Evolutionary conservation across 1,140 invertebrate species (phyloP).

Genomic region (Procambarus virginalis): DNA sequence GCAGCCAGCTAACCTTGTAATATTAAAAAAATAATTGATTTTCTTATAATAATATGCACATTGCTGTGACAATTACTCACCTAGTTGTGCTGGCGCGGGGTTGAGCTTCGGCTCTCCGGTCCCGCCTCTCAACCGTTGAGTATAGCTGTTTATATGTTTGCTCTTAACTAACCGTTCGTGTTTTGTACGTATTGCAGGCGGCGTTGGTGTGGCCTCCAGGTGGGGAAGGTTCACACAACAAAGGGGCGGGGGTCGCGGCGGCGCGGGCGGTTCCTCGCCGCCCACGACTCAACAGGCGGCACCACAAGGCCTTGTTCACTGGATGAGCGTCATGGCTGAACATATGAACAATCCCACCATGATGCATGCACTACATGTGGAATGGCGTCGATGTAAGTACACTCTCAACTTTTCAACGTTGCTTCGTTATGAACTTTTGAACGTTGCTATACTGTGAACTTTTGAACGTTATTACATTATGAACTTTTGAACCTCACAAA

Average conservation of each 20-base stretch:
- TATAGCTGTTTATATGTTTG: too few relatives aligned
- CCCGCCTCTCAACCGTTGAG: too few relatives aligned
- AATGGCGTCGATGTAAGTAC: conserved; percentile 79
- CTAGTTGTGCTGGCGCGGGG: too few relatives aligned
- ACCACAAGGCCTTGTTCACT: conserved; percentile 80
- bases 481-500: too few relatives aligned
- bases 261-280: conserved; percentile 64
- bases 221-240: conserved; percentile 75
- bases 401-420: background rate
- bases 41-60: too few relatives aligned
- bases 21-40: too few relatives aligned
- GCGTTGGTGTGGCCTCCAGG: conserved; percentile 74
- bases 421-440: too few relatives aligned
- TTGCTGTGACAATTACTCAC: too few relatives aligned
- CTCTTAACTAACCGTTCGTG: background rate
- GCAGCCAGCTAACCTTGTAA: too few relatives aligned
- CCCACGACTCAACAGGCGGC: conserved; percentile 64
- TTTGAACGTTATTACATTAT: too few relatives aligned
- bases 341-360: conserved; percentile 80
- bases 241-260: conserved; percentile 72
- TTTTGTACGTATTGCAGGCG: conserved; percentile 73
- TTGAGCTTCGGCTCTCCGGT: too few relatives aligned
- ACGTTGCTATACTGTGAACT: too few relatives aligned
- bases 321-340: conserved; percentile 90
- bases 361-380: conserved; percentile 82